Base-by-base conservation (phyloP, 2,797 vertebrate genomes). In the Sphaeramia orbicularis region DNA sequence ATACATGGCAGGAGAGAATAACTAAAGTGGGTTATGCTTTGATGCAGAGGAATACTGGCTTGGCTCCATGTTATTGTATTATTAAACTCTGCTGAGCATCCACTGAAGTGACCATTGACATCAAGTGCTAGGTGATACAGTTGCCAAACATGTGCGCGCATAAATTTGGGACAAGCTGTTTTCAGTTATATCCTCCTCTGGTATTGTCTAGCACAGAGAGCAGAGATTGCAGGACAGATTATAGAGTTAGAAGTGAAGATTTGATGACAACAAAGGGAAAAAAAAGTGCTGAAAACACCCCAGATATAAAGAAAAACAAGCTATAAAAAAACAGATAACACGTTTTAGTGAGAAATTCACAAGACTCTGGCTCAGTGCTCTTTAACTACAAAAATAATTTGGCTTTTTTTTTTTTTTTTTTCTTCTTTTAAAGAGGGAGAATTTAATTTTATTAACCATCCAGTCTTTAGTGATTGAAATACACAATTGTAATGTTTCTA, bases 41-140 rank as follows among this genome's bases (percentile, higher is more conserved):
- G 79, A 80, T 63, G 82, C 66, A 38, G 65, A 71, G 78, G 30
- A 50, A 78, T n/a, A 24, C 75, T 77, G 80, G 71, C 74, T 65
- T 3, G 24, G 42, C 57, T 80, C 65, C 65, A 61, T 62, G 41
- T 64, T 80, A 77, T 83, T 87, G 75, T 87, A 84, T 87, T 80
- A 89, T 86, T 87, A 54, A 86, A 83, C 71, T 38, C 53, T 74
- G 75, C 47, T n/a, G 72, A 80, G 74, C 71, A 78, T 85, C 73
- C 82, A 71, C 70, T 68, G 56, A 64, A 88, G 65, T 85, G 86
- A 87, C 86, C 87, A 74, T 53, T 80, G 72, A 62, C 63, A 71
- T 36, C 0, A 8, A 71, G 56, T 66, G 67, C 27, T 6, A 16
- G 48, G 27, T 45, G 40, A 71, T 70, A 60, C 51, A 48, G 49